A percentile compares a stretch with the other conserved stretches of the same genome.
These are phyloP conservation scores for Myopa testacea DNA, from an alignment of 2,888 invertebrate genomes.

Conservation along the genomic window DNA sequence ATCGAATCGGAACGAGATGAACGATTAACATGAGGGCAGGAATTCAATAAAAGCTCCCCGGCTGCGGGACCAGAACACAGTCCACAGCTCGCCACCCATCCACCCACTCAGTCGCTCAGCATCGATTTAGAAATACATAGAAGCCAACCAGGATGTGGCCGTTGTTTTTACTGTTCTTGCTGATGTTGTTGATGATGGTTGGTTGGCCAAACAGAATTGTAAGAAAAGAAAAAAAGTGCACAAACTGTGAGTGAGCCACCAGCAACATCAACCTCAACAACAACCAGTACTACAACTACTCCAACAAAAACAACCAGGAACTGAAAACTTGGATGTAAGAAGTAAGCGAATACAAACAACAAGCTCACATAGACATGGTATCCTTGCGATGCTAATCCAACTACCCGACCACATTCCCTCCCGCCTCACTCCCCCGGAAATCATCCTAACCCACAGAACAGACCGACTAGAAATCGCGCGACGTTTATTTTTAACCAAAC, in stretches of 20 bases:
- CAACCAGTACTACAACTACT: too few species aligned
- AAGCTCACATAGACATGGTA: too few species aligned
- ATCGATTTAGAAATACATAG: not conserved
- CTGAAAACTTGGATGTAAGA: too few species aligned
- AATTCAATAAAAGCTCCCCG: constrained; percentile 5
- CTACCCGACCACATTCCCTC: not conserved
- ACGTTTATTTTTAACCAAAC: constrained; percentile 23
- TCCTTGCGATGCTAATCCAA: too few species aligned
- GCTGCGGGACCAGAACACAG: not conserved
- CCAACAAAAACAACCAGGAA: not conserved
- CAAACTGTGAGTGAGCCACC: not conserved
- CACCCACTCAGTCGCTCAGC: not conserved
- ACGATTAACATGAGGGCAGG: constrained; percentile 22
- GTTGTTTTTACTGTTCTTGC: not conserved
- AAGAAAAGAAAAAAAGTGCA: not conserved
- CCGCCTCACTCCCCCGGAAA: not conserved
- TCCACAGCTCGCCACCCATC: not conserved
- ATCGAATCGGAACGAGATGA: constrained; percentile 30
- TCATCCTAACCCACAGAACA: not conserved
- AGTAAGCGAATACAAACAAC: too few species aligned
- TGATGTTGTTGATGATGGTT: not conserved
- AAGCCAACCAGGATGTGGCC: not conserved
- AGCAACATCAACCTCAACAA: not conserved
- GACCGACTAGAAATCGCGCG: not conserved
- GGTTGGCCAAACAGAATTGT: not conserved